Evolutionary conservation across 2,113 vertebrate genomes (phyloP), one percentile per base, ranked within the genome.

Genomic region (Toxotes jaculatrix): DNA sequence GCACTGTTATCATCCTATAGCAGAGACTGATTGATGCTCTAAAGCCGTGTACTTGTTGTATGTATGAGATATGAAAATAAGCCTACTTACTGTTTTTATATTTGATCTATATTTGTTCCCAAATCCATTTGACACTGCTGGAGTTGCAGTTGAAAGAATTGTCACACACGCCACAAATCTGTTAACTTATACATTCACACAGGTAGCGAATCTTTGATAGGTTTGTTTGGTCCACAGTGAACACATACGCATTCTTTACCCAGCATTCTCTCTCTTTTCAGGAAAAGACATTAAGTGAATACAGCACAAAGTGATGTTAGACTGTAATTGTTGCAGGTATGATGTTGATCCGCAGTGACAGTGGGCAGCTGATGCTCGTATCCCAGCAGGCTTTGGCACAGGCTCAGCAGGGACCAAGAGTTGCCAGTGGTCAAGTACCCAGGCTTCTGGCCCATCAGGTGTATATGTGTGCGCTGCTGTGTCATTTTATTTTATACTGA

Each of bases 341-440:
- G 92, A 96, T 99, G 93, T 95, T 99, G 87, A 96, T 99, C 88
- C 96, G 96, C 91, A 99, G 97, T 89, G 96, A 96, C 80, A 96
- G 85, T 88, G 98, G 98, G 60, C 98, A 98, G 70, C 95, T 99
- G 80, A 97, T 99, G 96, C 92, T 99, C 72, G 95, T 99, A 2
- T 97, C 98, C 80, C 98, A 98, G 87, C 97, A 97, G 94, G 96
- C 96, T 75, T 85, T 98, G 92, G 92, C 95, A 62, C 93, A 91
- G 91, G 84, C 94, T 21, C 96, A 97, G 62, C 94, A 93, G 63
- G 60, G 92, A 49, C 86, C 92, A 66, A 95, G 91, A 76, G 74
- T 91, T 8, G 56, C 93, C 67, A 63, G 87, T 59, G 77, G 49
- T 80, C 95, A 65, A 72, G 88, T 51, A 1, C 34, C 96, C 74